Conservation (phyloP, 2,888 invertebrate genomes). For the Synergus japonicus region DNA sequence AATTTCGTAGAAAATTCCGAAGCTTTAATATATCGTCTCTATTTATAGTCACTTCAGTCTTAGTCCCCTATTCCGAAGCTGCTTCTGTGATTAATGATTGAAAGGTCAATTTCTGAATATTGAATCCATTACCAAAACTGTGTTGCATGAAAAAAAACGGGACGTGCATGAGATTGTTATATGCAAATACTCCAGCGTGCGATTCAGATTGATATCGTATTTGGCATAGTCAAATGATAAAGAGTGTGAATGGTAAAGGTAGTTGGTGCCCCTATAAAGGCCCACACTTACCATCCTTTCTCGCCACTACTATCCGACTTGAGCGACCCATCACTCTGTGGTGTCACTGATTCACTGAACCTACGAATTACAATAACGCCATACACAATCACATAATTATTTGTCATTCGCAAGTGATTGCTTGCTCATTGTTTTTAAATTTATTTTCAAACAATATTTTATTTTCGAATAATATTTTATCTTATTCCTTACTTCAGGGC, state of each 20-base stretch:
- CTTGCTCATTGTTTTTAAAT: slow-evolving; percentile 18
- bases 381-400: slow-evolving; percentile 64
- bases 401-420: slow-evolving; percentile 55
- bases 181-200: slow-evolving; percentile 32
- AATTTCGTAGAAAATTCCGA: not conserved
- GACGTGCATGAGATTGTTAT: slow-evolving; percentile 40
- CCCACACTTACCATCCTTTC: slow-evolving; percentile 74
- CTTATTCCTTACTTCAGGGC: slow-evolving; percentile 30
- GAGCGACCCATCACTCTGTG: slow-evolving; percentile 75
- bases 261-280: slow-evolving; percentile 35
- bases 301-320: slow-evolving; percentile 75
- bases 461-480: slow-evolving; percentile 29
- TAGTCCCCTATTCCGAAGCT: not conserved
- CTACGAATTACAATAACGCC: slow-evolving; percentile 74
- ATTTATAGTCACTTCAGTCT: not conserved
- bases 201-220: slow-evolving; percentile 31
- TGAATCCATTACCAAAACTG: slow-evolving; percentile 37
- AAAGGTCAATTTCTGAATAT: slow-evolving; percentile 29
- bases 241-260: slow-evolving; percentile 40
- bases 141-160: slow-evolving; percentile 34
- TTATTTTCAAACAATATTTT: slow-evolving; percentile 39
- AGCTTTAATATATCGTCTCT: not conserved
- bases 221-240: slow-evolving; percentile 38
- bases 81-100: slow-evolving; percentile 32
- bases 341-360: slow-evolving; percentile 77